Base-by-base conservation (phyloP, 2,113 vertebrate genomes). In the Indri indri region DNA sequence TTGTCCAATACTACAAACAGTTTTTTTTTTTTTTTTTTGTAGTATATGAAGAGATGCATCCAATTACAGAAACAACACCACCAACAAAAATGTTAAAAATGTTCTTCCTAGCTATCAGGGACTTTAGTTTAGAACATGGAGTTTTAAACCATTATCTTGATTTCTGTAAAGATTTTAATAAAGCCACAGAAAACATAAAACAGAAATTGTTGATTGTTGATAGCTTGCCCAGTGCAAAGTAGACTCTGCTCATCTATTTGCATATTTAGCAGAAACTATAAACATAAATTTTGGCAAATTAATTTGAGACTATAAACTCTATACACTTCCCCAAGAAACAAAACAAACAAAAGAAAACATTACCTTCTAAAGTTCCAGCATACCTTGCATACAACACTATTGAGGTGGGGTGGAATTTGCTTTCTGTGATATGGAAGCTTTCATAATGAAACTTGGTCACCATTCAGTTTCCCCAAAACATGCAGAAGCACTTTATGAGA, bases 301-400 rank as follows among this genome's bases (percentile, higher is more conserved):
- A 32, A 22, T 32, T 52, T 61, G 27, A 77, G 34, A 77, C 22
- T 45, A 37, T 52, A 52, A 27, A 66, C 16, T 5, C 18, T 25
- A 3, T 34, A 65, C 9, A 57, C 17, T 47, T 16, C 8, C 61
- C 61, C 10, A 1, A 30, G 61, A 63, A 63, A 63, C 27, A 63
- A 63, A 30, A 30, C 25, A 63, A 63, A 63, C 61, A 27, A 63
- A 57, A 57, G 54, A 57, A 57, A 63, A 30, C 11, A 63, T 63
- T 63, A 27, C 23, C 13, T 79, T 71, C 34, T 37, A 32, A 66
- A 17, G 18, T 30, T n/a, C 34, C 50, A 25, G 14, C 22, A 5
- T 16, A 6, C 30, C 20, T 63, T 20, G 0, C 9, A 8, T 1
- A 70, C 3, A 8, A 1, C 5, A 20, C 23, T 61, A 6, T 2